Percentiles rank a stretch among this genome's conserved stretches.
Conservation (phyloP, 2,797 vertebrate genomes). For the Hybognathus amarus region DNA sequence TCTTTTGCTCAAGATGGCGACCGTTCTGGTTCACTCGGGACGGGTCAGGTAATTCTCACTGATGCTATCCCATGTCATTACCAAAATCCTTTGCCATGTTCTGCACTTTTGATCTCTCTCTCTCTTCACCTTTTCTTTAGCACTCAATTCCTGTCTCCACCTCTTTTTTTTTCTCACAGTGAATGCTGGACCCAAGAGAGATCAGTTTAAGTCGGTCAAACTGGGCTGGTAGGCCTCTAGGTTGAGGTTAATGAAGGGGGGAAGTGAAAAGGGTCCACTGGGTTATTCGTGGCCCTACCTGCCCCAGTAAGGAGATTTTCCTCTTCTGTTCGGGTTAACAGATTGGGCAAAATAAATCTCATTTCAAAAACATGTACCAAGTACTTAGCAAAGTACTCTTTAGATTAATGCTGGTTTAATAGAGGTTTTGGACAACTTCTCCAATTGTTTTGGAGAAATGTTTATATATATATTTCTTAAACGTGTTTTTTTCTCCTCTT, state of each 20-base stretch:
- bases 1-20: slow-evolving; percentile 41
- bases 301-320: background rate
- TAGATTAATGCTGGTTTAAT: background rate
- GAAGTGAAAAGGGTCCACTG: slow-evolving; percentile 7
- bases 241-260: slow-evolving; percentile 31
- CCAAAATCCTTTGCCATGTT: slow-evolving; percentile 21
- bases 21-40: slow-evolving; percentile 46
- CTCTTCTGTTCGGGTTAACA: background rate
- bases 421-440: background rate
- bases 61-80: slow-evolving; percentile 24
- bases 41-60: slow-evolving; percentile 45
- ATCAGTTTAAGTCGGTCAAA: slow-evolving; percentile 21
- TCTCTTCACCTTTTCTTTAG: slow-evolving; percentile 7
- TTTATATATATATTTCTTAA: background rate
- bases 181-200: background rate
- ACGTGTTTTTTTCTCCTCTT: background rate
- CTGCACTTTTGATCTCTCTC: slow-evolving; percentile 29
- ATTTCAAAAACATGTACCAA: background rate
- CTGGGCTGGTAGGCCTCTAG: slow-evolving; percentile 13
- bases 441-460: background rate
- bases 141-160: background rate
- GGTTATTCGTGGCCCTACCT: background rate
- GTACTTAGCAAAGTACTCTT: background rate
- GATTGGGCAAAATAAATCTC: too few relatives aligned
- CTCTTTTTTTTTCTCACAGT: background rate